Conservation (phyloP, 2,797 vertebrate species). For the Distichodus sexfasciatus region DNA sequence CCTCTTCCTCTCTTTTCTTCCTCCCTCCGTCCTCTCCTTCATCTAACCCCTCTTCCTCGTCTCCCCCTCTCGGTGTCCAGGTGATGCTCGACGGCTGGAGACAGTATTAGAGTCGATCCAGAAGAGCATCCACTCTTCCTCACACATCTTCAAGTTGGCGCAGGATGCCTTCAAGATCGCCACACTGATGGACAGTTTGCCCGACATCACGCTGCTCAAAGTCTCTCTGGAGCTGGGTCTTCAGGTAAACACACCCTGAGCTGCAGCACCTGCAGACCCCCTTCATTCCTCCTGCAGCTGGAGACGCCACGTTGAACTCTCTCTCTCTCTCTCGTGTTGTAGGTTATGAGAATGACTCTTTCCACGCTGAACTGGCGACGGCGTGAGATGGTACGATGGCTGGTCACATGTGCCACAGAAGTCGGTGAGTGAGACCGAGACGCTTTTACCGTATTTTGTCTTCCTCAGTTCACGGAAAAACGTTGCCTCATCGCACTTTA, state of each 20-base stretch:
- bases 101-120: slow-evolving; percentile 97
- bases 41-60: too few species aligned
- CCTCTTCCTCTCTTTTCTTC: neutral
- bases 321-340: slow-evolving; percentile 35
- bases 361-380: slow-evolving; percentile 97
- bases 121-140: slow-evolving; percentile 97
- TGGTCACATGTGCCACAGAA: slow-evolving; percentile 99
- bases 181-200: slow-evolving; percentile 96
- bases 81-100: slow-evolving; percentile 89
- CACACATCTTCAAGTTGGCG: slow-evolving; percentile 96
- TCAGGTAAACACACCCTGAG: slow-evolving; percentile 76
- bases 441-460: neutral
- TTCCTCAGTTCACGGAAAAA: too few species aligned
- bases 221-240: slow-evolving; percentile 95
- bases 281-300: neutral
- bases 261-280: neutral
- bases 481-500: neutral
- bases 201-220: slow-evolving; percentile 96
- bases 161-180: slow-evolving; percentile 99
- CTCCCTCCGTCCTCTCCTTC: too few species aligned
- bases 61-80: slow-evolving; percentile 59
- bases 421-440: slow-evolving; percentile 81
- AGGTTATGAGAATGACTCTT: slow-evolving; percentile 98
- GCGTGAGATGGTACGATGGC: slow-evolving; percentile 98
- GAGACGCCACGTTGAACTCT: neutral